Evolutionary conservation across 2,888 invertebrate genomes (phyloP).

Genomic region (Meteorus cinctellus): DNA sequence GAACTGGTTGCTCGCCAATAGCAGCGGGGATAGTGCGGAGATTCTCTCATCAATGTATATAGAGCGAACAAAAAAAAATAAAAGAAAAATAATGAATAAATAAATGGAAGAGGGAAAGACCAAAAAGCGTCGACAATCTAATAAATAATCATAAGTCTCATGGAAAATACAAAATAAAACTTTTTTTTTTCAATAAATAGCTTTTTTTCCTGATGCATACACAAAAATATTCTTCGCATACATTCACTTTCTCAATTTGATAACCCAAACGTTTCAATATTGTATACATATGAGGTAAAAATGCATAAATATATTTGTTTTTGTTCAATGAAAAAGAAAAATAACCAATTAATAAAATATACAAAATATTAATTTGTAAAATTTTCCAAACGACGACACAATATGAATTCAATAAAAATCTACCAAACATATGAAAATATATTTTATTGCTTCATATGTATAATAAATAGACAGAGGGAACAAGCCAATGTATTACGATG

Average conservation of each 20-base stretch:
- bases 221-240: constrained; percentile 1
- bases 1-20: constrained; percentile 48
- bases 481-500: not conserved
- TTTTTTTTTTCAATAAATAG: constrained; percentile 8
- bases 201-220: not conserved
- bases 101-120: constrained; percentile 23
- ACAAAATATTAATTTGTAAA: not conserved
- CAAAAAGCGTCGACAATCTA: constrained; percentile 59
- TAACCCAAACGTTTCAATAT: not conserved
- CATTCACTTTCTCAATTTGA: not conserved
- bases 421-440: not conserved
- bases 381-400: not conserved
- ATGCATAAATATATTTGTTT: not conserved
- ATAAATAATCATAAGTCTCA: constrained; percentile 69
- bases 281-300: not conserved
- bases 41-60: constrained; percentile 54
- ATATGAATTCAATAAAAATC: constrained; percentile 10
- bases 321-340: not conserved
- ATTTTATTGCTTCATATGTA: not conserved
- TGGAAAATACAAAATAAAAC: not conserved
- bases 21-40: constrained; percentile 50
- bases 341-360: not conserved
- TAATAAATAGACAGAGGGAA: not conserved
- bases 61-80: constrained; percentile 34
- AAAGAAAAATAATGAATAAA: constrained; percentile 18